Evolutionary conservation across 1,140 invertebrate species (phyloP), one percentile per base, ranked within the genome.

Genomic region (Drosophila nigromelanica): DNA sequence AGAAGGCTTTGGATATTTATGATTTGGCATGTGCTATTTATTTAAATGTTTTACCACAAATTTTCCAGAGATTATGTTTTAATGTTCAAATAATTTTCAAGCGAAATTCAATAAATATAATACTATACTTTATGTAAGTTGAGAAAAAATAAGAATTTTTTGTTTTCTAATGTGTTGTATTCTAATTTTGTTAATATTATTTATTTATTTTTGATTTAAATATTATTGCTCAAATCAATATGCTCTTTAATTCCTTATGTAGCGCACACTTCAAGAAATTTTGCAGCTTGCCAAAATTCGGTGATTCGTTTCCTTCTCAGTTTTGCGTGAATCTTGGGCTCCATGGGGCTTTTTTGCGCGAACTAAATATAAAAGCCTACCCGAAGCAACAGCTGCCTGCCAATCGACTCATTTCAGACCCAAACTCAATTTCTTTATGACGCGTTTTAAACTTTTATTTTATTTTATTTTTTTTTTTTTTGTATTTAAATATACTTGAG

Each of bases 401-500:
- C 68, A 80, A 63, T 73, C 69, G 70, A 68, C 48, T 73, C 63
- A 73, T 68, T 48, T 33, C 50, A 4, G 54, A 56, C 39, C 52
- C 33, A 54, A 45, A 24, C 27, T 35, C 55, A 51, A 68, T 73
- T 73, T 55, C 70, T 73, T 73, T 67, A 60, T 80, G 78, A 73
- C 51, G 64, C 60, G 66, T 56, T 50, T 68, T 61, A 21, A 50
- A 62, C 61, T 71, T 77, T 52, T 70, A 59, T 43, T 10, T 47
- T 68, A 43, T 62, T 42, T 47, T 37, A 39, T 60, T 11, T 8
- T 64, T 52, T 4, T 30, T 51, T 51, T 18, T 45, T 78, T 86
- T 80, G 76, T 72, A 87, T 86, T 86, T 78, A 86, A 87, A 87
- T 73, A 76, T 71, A 86, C 82, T 86, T 59, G 66, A 76, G 82